Evolutionary conservation across 2,797 vertebrate genomes (phyloP), one percentile per base, ranked within the genome.

Genomic region (Chelon labrosus): DNA sequence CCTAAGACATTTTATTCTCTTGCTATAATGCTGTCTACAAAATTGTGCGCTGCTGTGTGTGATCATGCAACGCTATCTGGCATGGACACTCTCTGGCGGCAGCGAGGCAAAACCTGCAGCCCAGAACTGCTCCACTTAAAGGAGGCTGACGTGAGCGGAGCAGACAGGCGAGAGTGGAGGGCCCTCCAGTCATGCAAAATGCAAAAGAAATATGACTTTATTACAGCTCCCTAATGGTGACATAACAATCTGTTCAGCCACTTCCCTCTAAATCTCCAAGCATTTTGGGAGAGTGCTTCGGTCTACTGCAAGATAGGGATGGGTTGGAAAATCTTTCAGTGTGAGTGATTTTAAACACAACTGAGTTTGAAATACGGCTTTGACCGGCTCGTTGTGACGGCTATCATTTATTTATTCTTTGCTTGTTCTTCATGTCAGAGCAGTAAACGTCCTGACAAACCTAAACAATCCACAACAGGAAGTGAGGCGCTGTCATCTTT

Each of bases 81-180:
- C 89, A 88, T 85, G 85, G 83, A 89, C 90, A 83, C 86, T 88
- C 86, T 83, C 77, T 86, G 90, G 88, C 88, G 81, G 85, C 85
- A 84, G 81, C 87, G 90, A 94, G 95, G 94, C 94, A 91, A 95
- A 96, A 96, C 94, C 95, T 95, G 95, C 94, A 95, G 94, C 88
- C 91, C 90, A 94, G 93, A 96, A 95, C 93, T 95, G 96, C 96
- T 97, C 96, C 95, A 96, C 95, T 96, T 96, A 96, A 94, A 88
- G 90, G 90, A 83, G 91, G 94, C 77, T 98, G 97, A 99, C 88
- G 95, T 96, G 95, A 98, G 91, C 70, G 76, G 92, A 97, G 93
- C 93, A 96, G 97, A 98, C 97, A 98, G 94, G 96, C 96, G 94
- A 96, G 90, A 96, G 96, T 94, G 95, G 92, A 94, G 92, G 93